Percentiles rank a stretch among this genome's conserved stretches.
phyloP scores from a whole-genome alignment of 2,888 invertebrate species.

The Polydrusus cervinus region DNA sequence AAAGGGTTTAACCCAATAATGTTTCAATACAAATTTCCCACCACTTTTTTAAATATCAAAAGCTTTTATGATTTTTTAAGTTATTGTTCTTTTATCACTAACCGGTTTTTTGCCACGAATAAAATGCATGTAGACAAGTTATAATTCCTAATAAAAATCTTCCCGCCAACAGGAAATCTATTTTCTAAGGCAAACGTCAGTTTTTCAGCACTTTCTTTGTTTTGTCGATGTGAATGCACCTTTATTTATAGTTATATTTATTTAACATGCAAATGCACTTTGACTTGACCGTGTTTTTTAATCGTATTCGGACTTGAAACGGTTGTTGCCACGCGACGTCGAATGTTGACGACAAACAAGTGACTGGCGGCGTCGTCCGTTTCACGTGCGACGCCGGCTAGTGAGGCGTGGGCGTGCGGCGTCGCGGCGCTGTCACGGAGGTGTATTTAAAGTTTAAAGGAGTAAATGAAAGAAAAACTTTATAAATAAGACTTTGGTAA shows the following conservation, averaged over 20 bases:
- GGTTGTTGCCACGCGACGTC: conserved; percentile 19
- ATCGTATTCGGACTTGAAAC: conserved; percentile 27
- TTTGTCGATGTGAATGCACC: neutral
- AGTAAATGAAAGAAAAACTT: neutral
- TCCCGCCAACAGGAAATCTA: neutral
- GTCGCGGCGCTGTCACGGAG: conserved; percentile 40
- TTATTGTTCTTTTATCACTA: too few species aligned
- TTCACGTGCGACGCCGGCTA: conserved; percentile 52
- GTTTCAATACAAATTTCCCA: too few species aligned
- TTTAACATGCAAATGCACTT: conserved; percentile 37
- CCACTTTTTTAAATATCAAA: too few species aligned
- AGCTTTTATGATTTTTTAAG: too few species aligned
- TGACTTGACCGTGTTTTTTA: conserved; percentile 36
- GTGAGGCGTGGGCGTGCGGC: conserved; percentile 29
- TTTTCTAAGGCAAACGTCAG: neutral
- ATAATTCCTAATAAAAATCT: neutral
- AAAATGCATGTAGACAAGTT: neutral
- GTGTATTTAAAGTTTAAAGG: conserved; percentile 21
- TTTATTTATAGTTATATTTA: conserved; percentile 1
- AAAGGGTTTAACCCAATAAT: too few species aligned
- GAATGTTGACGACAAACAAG: conserved; percentile 48
- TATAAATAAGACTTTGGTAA: neutral
- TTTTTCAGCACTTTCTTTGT: neutral
- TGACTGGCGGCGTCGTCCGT: conserved; percentile 47
- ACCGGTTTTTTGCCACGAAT: too few species aligned